Percentiles rank a stretch among this genome's conserved stretches.
Evolutionary conservation across 2,888 invertebrate genomes (phyloP).

Genomic region (Cetonia aurata): DNA sequence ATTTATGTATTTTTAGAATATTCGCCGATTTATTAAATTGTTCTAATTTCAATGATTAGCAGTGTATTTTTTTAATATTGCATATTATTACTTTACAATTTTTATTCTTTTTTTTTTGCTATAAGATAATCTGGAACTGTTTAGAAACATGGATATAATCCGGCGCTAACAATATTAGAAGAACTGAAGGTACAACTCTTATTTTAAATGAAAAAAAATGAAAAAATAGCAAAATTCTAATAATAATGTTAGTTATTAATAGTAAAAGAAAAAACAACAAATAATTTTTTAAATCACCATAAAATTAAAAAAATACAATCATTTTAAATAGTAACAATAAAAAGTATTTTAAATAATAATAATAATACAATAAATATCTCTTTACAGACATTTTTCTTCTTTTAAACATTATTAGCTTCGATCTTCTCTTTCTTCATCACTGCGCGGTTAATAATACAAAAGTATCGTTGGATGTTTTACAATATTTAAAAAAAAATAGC

Average conservation of each 20-base stretch:
- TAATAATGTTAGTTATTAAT: conserved; percentile 11
- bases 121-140: neutral
- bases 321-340: conserved; percentile 51
- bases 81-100: conserved; percentile 19
- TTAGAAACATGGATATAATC: conserved; percentile 2
- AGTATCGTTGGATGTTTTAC: too few relatives aligned
- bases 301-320: conserved; percentile 52
- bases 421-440: too few relatives aligned
- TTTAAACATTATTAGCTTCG: too few relatives aligned
- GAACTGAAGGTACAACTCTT: conserved; percentile 20
- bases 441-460: too few relatives aligned
- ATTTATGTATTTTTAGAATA: too few relatives aligned
- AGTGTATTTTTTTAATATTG: too few relatives aligned
- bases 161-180: neutral
- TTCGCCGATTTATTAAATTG: too few relatives aligned
- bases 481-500: too few relatives aligned
- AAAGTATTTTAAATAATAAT: conserved; percentile 46
- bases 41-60: too few relatives aligned
- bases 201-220: neutral
- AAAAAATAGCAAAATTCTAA: conserved; percentile 8
- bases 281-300: conserved; percentile 48
- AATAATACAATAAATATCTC: conserved; percentile 50
- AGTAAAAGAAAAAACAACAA: conserved; percentile 48
- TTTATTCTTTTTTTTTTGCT: neutral
- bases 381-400: conserved; percentile 19